Evolutionary conservation across 2,113 vertebrate genomes (phyloP).

Genomic region (Varanus komodoensis): DNA sequence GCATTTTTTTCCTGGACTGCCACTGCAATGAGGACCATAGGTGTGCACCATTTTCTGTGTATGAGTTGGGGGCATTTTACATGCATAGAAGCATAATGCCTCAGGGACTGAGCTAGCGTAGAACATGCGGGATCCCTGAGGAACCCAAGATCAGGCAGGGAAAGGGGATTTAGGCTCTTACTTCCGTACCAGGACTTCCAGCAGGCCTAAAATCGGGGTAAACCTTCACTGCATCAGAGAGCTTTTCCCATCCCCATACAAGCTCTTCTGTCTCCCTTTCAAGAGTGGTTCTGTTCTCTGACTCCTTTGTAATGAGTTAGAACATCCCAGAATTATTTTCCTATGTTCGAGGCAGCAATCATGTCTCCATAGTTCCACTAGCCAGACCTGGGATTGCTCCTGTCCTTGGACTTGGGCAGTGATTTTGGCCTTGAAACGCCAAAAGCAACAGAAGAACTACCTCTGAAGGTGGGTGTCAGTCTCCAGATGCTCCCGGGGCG

Average conservation of each 20-base stretch:
- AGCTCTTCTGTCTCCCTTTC: not conserved
- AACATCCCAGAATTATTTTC: not conserved
- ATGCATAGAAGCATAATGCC: not conserved
- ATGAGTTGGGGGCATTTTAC: too few relatives aligned
- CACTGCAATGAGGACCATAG: not conserved
- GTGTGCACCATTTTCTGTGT: not conserved
- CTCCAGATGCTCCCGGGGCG: conserved; percentile 6
- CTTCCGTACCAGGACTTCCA: not conserved
- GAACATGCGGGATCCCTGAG: too few relatives aligned
- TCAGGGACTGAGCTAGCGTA: too few relatives aligned
- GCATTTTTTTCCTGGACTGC: not conserved
- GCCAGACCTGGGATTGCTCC: not conserved
- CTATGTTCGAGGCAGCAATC: not conserved
- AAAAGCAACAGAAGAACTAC: too few relatives aligned
- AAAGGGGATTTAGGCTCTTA: not conserved
- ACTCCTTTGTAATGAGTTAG: not conserved
- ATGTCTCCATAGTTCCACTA: not conserved
- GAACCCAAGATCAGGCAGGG: too few relatives aligned
- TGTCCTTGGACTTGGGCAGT: not conserved
- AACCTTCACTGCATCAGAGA: not conserved
- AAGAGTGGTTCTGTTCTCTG: not conserved
- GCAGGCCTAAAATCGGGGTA: not conserved
- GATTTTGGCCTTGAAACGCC: not conserved
- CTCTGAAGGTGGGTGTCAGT: not conserved
- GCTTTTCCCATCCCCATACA: not conserved